Base-by-base conservation (phyloP, 2,797 vertebrate species). In the Benthosema pterotum region DNA sequence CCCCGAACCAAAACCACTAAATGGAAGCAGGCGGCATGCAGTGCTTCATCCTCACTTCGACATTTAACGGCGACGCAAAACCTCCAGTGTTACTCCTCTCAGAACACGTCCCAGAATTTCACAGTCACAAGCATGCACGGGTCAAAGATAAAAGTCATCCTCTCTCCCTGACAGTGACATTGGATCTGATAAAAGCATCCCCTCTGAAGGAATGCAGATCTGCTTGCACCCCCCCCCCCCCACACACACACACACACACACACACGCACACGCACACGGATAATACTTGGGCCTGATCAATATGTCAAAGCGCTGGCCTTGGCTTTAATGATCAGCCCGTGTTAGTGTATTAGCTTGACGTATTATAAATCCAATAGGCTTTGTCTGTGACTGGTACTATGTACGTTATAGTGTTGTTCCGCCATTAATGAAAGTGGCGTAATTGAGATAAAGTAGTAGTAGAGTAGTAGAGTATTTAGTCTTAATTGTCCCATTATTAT, bases 291-390 rank as follows among this genome's bases (percentile, higher is more conserved):
- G 50, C 45, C 45, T 75, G 72, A 83, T 84, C 83, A 77, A 82
- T 87, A 81, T 75, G 78, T 83, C 77, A 79, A 73, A 86, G 78
- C 68, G 65, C 57, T 76, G 71, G 82, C 79, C 75, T 79, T 75
- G 78, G 65, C 47, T 79, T 69, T 82, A 84, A 82, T 76, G 75
- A 87, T 82, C 69, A 25, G 38, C 48, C 63, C 53, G 71, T 69
- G 60, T 57, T 51, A 68, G 67, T 76, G 16, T 75, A 85, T 87
- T 79, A 80, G 71, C 56, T 46, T 64, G 74, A 82, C 84, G 70
- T 74, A 83, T 77, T 84, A 78, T 74, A 78, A 82, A 84, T 81
- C 77, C 79, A 83, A 80, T 79, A 74, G 42, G 42, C 56, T 70
- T 67, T 67, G 64, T 68, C 64, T 14, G 12, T 5, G 63, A 53